Evolutionary conservation across 2,797 vertebrate species (phyloP), one percentile per base, ranked within the genome.

Genomic region (Crax fasciolata): DNA sequence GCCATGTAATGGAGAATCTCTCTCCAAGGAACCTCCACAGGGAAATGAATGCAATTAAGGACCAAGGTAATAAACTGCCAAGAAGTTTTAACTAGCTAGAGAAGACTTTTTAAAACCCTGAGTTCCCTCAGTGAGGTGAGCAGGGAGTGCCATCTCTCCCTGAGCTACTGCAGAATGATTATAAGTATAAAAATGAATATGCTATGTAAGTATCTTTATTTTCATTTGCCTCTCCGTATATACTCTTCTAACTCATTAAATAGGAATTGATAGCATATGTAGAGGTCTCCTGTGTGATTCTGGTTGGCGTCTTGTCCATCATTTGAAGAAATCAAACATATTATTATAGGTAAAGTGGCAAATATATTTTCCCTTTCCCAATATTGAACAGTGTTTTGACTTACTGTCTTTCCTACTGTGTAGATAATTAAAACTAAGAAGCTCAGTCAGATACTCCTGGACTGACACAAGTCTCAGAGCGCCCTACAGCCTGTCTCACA

Each of bases 21-120:
- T 85, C 58, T 89, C 91, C 91, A 65, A 91, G 30, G 58, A 86
- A 70, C 38, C 63, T 94, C 85, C 83, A 55, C 6, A 52, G 91
- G 90, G 95, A 93, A 93, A 94, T 81, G 27, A 94, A 94, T 86
- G 66, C 87, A 95, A 94, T 96, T 96, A 97, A 93, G 39, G n/a
- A 88, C 76, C 54, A 75, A 86, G 51, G 85, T 94, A 93, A 94
- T 81, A 93, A 91, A 94, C 65, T 84, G 66, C 35, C 73, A 94
- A 93, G 91, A 95, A 96, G 91, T 94, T 91, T 88, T 75, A 94
- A 79, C 70, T 68, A 87, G 85, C 54, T 75, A 75, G 24, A 78
- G 70, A 84, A 97, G 70, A 62, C 73, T 94, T 95, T 94, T 94
- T 97, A 94, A 94, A 96, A 94, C 43, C 80, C 73, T 41, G 35